These are phyloP conservation scores for Sterrhoptilus dennistouni DNA, from an alignment of 2,113 vertebrate species.

Conservation along the genomic window DNA sequence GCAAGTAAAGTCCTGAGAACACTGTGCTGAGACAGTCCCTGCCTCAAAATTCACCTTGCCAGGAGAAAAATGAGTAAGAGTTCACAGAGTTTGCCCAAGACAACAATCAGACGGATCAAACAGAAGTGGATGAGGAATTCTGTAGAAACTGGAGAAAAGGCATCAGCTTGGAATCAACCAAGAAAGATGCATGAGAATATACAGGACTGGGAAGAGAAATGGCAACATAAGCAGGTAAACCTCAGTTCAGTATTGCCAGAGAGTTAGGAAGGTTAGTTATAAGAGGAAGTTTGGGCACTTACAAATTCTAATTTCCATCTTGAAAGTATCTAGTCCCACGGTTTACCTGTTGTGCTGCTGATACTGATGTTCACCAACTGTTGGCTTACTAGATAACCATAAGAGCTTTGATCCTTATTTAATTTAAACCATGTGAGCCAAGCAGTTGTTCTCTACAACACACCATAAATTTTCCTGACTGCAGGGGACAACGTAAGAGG, in stretches of 20 bases:
- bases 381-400: not conserved
- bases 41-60: not conserved
- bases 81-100: not conserved
- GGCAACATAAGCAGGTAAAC: not conserved
- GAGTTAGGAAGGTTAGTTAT: not conserved
- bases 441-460: not conserved
- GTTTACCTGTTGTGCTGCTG: not conserved
- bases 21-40: not conserved
- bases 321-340: not conserved
- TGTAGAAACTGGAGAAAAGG: not conserved
- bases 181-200: not conserved
- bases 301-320: not conserved
- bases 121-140: not conserved
- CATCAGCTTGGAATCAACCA: not conserved
- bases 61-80: not conserved
- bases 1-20: not conserved
- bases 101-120: rapidly evolving
- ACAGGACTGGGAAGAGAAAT: not conserved
- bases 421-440: not conserved
- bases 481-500: not conserved
- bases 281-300: not conserved
- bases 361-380: not conserved
- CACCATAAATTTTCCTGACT: not conserved
- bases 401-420: not conserved
- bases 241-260: not conserved